Percentiles rank a stretch among this genome's conserved stretches.
phyloP scores from a whole-genome alignment of 1,140 invertebrate genomes.

The Galleria mellonella region DNA sequence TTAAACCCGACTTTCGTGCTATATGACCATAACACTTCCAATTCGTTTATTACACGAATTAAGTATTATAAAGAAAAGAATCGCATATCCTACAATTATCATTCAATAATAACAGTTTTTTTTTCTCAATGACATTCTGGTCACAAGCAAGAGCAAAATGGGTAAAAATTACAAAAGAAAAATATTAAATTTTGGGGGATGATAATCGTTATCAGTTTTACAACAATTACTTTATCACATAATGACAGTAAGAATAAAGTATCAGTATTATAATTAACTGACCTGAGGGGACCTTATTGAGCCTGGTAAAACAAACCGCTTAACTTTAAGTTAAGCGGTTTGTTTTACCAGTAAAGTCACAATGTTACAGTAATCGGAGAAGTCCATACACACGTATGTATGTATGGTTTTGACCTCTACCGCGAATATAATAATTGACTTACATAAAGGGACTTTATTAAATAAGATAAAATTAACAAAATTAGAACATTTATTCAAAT shows the following conservation, averaged over 20 bases:
- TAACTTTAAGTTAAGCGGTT: constrained; percentile 11
- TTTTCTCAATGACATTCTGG: constrained; percentile 10
- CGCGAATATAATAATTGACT: too few relatives aligned
- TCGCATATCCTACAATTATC: constrained; percentile 20
- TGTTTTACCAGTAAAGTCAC: too few relatives aligned
- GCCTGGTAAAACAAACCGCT: constrained; percentile 12
- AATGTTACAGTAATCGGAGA: too few relatives aligned
- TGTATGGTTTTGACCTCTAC: too few relatives aligned
- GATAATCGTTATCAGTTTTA: constrained; percentile 30
- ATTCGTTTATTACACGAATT: constrained; percentile 50
- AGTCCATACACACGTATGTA: too few relatives aligned
- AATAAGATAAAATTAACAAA: too few relatives aligned
- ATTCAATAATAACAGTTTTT: constrained; percentile 17
- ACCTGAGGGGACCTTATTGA: constrained; percentile 16
- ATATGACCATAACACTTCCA: constrained; percentile 50
- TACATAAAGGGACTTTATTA: too few relatives aligned
- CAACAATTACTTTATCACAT: constrained; percentile 30
- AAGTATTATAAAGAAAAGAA: constrained; percentile 28
- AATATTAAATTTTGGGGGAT: neutral
- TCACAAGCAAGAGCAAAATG: constrained; percentile 10
- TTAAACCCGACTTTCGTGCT: constrained; percentile 40
- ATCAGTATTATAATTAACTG: constrained; percentile 41
- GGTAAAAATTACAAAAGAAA: too few relatives aligned
- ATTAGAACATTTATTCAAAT: too few relatives aligned
- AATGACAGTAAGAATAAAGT: constrained; percentile 27